phyloP scores from a whole-genome alignment of 2,113 vertebrate species.

The Chaetops frenatus region DNA sequence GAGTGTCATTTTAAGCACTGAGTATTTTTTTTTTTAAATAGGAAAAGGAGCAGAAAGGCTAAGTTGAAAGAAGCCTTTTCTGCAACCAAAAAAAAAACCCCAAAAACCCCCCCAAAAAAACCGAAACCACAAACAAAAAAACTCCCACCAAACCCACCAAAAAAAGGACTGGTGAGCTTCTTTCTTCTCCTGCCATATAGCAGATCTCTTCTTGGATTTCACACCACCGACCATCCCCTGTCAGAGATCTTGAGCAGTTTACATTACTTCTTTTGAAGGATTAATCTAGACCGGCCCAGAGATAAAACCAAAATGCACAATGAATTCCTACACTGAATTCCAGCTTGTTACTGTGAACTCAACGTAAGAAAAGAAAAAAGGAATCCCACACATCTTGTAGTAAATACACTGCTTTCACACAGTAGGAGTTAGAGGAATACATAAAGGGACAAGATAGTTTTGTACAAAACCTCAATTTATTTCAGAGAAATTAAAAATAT shows the following conservation, averaged over 20 bases:
- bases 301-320: slow-evolving; percentile 38
- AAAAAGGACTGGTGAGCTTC: background rate
- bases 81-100: background rate
- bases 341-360: slow-evolving; percentile 25
- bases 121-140: background rate
- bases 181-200: slow-evolving; percentile 40
- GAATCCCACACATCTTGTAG: background rate
- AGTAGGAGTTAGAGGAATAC: slow-evolving; percentile 39
- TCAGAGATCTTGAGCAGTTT: slow-evolving; percentile 27
- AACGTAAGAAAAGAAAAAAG: slow-evolving; percentile 12
- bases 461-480: slow-evolving; percentile 87
- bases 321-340: slow-evolving; percentile 48
- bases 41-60: background rate
- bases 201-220: slow-evolving; percentile 52
- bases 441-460: slow-evolving; percentile 65
- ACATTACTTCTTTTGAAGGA: slow-evolving; percentile 40
- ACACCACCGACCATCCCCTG: background rate
- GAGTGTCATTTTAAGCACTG: background rate
- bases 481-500: slow-evolving; percentile 89
- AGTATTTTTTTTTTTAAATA: background rate
- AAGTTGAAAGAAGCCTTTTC: background rate
- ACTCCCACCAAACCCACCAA: background rate
- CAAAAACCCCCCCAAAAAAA: background rate
- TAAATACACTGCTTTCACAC: slow-evolving; percentile 24
- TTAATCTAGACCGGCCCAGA: slow-evolving; percentile 16